Conservation (phyloP, 2,888 invertebrate species). For the Sesia bembeciformis region DNA sequence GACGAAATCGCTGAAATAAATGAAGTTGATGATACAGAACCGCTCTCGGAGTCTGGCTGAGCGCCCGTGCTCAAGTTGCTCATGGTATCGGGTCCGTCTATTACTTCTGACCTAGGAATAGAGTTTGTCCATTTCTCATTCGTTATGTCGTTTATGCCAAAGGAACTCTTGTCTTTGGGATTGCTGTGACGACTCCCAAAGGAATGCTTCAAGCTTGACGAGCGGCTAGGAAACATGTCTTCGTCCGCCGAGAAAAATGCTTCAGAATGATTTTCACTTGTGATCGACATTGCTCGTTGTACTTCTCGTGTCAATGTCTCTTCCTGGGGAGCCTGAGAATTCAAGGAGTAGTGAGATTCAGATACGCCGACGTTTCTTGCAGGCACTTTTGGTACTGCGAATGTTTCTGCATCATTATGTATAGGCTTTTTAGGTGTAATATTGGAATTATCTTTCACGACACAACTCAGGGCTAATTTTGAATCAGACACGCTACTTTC, state of each 20-base stretch:
- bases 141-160: constrained; percentile 59
- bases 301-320: constrained; percentile 77
- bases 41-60: constrained; percentile 82
- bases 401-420: constrained; percentile 35
- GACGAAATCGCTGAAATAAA: constrained; percentile 94
- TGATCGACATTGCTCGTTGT: constrained; percentile 89
- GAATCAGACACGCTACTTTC: constrained; percentile 92
- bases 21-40: constrained; percentile 87
- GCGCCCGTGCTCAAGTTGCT: constrained; percentile 56
- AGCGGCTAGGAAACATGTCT: constrained; percentile 82
- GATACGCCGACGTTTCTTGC: constrained; percentile 74
- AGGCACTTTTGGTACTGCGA: constrained; percentile 53
- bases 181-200: constrained; percentile 64
- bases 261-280: constrained; percentile 93
- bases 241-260: constrained; percentile 96
- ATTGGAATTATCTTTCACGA: constrained; percentile 65
- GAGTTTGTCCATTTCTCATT: constrained; percentile 59
- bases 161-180: constrained; percentile 71
- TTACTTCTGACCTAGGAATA: constrained; percentile 42
- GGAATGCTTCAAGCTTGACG: constrained; percentile 80
- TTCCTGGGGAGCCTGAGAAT: constrained; percentile 73
- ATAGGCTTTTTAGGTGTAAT: constrained; percentile 34
- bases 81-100: constrained; percentile 51
- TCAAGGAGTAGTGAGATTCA: constrained; percentile 80
- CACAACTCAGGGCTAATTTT: constrained; percentile 86